Conservation (phyloP, 1,140 invertebrate genomes). For the Eurosta solidaginis region DNA sequence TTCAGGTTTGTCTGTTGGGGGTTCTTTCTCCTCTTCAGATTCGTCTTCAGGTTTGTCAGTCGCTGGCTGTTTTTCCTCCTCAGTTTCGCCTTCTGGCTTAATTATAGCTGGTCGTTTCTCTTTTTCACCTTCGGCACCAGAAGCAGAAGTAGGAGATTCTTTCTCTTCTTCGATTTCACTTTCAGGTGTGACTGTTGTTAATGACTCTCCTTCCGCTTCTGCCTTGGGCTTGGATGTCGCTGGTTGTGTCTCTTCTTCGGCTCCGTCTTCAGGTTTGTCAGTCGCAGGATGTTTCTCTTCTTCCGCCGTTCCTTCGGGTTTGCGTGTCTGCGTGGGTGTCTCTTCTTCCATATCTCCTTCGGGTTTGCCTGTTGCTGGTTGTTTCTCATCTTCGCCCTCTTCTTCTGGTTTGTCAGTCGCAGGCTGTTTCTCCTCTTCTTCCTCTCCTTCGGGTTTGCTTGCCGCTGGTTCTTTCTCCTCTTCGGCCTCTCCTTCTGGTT, state of each 20-base stretch:
- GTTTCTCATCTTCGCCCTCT: neutral
- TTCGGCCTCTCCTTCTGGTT: neutral
- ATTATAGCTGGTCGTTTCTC: neutral
- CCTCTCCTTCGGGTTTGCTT: slow-evolving; percentile 28
- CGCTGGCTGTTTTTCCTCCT: neutral
- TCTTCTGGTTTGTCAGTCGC: slow-evolving; percentile 6
- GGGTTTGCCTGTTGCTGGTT: neutral
- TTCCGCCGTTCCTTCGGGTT: slow-evolving; percentile 17
- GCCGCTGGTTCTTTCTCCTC: slow-evolving; percentile 8
- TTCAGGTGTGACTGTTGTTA: neutral
- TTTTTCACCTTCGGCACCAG: neutral
- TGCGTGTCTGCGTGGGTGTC: slow-evolving; percentile 1
- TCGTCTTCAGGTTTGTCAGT: neutral
- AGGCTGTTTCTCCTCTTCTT: slow-evolving; percentile 27
- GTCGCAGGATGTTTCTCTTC: slow-evolving; percentile 30
- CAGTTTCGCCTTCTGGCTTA: neutral
- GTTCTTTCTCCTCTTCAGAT: neutral
- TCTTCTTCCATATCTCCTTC: neutral
- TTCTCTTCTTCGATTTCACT: slow-evolving; percentile 1
- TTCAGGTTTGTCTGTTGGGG: neutral
- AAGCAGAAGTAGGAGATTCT: neutral
- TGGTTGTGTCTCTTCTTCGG: neutral
- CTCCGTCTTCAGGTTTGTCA: neutral
- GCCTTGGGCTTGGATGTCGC: no score
- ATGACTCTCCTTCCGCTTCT: no score